Evolutionary conservation across 2,113 vertebrate species (phyloP).

Genomic region (Phalacrocorax carbo): DNA sequence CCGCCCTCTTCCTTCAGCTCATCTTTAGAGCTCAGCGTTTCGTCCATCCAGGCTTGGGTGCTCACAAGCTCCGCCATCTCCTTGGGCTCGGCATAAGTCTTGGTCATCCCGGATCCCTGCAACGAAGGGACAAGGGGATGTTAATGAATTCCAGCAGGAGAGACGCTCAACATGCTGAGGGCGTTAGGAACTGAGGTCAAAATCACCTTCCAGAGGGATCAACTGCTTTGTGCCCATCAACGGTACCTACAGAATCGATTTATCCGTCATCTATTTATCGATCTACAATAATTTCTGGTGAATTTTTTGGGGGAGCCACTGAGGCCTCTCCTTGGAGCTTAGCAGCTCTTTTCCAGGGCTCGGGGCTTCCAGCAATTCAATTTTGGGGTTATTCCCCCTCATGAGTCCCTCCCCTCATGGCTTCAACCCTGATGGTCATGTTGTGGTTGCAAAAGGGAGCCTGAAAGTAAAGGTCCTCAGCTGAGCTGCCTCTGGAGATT

Average conservation of each 20-base stretch:
- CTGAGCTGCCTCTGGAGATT: neutral
- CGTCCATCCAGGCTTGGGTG: conserved; percentile 83
- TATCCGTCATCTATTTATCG: neutral
- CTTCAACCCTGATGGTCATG: accelerated
- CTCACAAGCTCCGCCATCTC: conserved; percentile 83
- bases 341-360: neutral
- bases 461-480: neutral
- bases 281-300: accelerated
- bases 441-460: neutral
- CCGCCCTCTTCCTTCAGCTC: conserved; percentile 79
- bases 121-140: neutral
- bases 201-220: neutral
- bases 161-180: accelerated
- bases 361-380: accelerated
- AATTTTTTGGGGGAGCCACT: accelerated
- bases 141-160: accelerated
- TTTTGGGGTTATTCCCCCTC: neutral
- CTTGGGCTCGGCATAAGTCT: conserved; percentile 74
- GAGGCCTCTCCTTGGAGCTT: neutral
- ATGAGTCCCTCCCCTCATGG: accelerated
- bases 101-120: conserved; percentile 85
- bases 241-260: neutral
- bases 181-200: neutral
- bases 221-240: neutral
- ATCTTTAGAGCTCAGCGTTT: conserved; percentile 77